Conservation (phyloP, 2,113 vertebrate species). For the Rhinolophus ferrumequinum region DNA sequence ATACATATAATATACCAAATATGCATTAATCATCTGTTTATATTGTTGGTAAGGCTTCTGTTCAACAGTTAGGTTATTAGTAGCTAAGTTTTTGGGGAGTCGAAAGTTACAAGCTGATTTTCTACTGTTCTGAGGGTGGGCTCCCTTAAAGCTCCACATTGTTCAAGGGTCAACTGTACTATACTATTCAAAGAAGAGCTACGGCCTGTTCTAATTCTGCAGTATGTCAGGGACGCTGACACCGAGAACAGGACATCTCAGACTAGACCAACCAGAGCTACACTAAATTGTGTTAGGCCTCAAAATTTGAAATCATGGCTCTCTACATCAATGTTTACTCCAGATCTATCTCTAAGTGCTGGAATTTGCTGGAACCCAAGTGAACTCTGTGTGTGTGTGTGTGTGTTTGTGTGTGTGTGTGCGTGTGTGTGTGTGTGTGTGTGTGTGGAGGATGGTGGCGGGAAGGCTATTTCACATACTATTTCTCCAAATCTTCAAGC, state of each 20-base stretch:
- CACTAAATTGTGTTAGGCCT: neutral
- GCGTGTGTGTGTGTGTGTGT: neutral
- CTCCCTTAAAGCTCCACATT: neutral
- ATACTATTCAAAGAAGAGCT: constrained; percentile 7
- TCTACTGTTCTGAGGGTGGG: neutral
- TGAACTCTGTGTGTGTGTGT: neutral
- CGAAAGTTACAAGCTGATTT: neutral
- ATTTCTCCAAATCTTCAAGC: neutral
- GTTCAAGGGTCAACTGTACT: neutral
- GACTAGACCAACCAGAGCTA: neutral
- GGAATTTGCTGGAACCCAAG: neutral
- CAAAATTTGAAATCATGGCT: neutral
- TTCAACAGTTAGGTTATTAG: neutral
- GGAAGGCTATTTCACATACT: neutral
- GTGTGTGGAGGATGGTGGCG: neutral
- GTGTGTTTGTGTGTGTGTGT: neutral
- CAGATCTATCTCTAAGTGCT: neutral
- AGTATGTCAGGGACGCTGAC: neutral
- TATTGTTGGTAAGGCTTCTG: neutral
- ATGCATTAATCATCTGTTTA: neutral
- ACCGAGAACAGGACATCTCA: neutral
- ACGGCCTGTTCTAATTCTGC: neutral
- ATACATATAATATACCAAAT: neutral
- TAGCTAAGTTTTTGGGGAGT: neutral
- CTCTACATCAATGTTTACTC: neutral